Conservation (phyloP, 2,888 invertebrate genomes). For the Craniophora ligustri region DNA sequence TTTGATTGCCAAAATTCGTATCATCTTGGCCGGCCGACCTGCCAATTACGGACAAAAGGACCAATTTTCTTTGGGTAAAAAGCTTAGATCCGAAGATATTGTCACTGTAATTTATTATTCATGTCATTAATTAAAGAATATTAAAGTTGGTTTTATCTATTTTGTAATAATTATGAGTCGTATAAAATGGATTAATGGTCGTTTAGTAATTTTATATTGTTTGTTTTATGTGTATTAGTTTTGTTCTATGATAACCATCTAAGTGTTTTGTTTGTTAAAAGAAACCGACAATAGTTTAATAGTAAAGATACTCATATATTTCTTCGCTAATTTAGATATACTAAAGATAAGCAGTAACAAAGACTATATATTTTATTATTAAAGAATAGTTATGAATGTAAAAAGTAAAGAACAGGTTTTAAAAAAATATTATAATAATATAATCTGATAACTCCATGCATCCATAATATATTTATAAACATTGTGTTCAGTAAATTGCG, state of each 20-base stretch:
- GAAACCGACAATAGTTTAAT: constrained; percentile 4
- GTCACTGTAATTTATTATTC: constrained; percentile 59
- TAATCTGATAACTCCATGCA: no score
- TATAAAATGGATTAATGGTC: constrained; percentile 36
- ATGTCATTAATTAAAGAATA: constrained; percentile 56
- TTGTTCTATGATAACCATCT: constrained; percentile 25
- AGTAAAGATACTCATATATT: background rate
- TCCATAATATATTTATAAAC: no score
- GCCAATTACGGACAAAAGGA: constrained; percentile 58
- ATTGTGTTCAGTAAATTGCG: no score
- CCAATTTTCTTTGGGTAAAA: constrained; percentile 34
- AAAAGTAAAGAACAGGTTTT: no score
- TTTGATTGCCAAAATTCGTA: constrained; percentile 84
- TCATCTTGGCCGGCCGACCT: constrained; percentile 42
- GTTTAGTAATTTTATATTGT: constrained; percentile 36
- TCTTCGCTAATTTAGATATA: background rate
- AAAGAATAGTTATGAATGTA: no score
- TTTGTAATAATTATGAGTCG: constrained; percentile 38
- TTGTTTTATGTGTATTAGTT: constrained; percentile 34
- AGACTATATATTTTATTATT: no score
- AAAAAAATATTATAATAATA: no score
- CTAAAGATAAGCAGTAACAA: background rate
- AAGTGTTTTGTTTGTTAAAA: constrained; percentile 4
- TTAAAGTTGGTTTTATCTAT: constrained; percentile 39
- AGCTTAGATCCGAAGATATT: constrained; percentile 51